A percentile compares a stretch with the other conserved stretches of the same genome.
Evolutionary conservation across 2,888 invertebrate species (phyloP).

Genomic region (Mactromeris polynyma): DNA sequence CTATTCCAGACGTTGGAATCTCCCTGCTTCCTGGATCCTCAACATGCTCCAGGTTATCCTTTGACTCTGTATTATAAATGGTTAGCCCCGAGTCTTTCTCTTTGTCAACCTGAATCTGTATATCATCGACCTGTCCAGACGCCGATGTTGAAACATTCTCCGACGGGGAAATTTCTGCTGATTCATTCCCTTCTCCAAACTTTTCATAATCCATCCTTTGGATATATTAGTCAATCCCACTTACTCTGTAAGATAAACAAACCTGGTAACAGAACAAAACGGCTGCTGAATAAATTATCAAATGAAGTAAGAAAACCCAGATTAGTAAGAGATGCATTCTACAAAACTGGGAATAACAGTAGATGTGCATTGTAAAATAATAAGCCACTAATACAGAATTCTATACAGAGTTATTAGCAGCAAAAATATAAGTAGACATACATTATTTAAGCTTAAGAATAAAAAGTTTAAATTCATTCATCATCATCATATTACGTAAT

Average conservation of each 20-base stretch:
- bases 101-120: conserved; percentile 65
- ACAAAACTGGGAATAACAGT: too few relatives aligned
- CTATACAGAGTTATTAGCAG: too few relatives aligned
- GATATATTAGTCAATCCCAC: neutral
- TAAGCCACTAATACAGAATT: too few relatives aligned
- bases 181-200: conserved; percentile 18
- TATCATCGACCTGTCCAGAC: conserved; percentile 58
- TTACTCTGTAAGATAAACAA: neutral
- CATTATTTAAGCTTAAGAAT: too few relatives aligned
- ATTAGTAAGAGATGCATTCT: too few relatives aligned
- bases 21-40: conserved; percentile 74
- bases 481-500: too few relatives aligned
- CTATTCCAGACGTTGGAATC: conserved; percentile 61
- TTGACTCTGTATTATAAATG: conserved; percentile 67
- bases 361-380: too few relatives aligned
- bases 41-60: conserved; percentile 69
- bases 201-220: conserved; percentile 36
- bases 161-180: conserved; percentile 56
- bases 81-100: conserved; percentile 56
- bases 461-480: too few relatives aligned
- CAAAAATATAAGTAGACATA: too few relatives aligned
- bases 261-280: too few relatives aligned
- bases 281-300: too few relatives aligned
- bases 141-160: conserved; percentile 42
- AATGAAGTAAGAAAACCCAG: too few relatives aligned